These are phyloP conservation scores for Naso thynnoides DNA, from an alignment of 2,797 vertebrate species.

Conservation along the genomic window DNA sequence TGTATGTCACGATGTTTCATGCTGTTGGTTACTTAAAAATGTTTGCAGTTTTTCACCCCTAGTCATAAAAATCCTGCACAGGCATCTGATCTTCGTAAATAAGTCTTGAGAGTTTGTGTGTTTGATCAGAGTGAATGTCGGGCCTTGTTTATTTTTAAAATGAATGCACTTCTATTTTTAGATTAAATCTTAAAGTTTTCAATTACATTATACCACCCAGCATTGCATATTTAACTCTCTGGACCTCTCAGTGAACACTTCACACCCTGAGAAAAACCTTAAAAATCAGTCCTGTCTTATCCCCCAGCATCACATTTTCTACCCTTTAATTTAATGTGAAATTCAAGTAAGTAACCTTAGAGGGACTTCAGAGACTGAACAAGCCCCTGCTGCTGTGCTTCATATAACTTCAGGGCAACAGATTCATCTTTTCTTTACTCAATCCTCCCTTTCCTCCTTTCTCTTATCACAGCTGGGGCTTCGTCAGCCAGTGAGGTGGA, in stretches of 20 bases:
- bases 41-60: conserved; percentile 14
- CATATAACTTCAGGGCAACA: conserved; percentile 30
- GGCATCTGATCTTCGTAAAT: background rate
- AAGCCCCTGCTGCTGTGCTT: conserved; percentile 13
- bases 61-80: background rate
- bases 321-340: conserved; percentile 11
- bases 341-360: background rate
- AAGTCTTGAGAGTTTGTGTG: conserved; percentile 8
- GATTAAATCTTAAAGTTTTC: background rate
- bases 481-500: conserved; percentile 41
- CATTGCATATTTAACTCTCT: background rate
- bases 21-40: conserved; percentile 12
- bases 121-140: background rate
- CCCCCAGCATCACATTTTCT: conserved; percentile 1
- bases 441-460: conserved; percentile 35
- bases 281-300: background rate
- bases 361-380: conserved; percentile 5
- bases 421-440: conserved; percentile 44
- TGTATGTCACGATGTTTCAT: conserved; percentile 3
- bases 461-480: conserved; percentile 54
- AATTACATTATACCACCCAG: background rate
- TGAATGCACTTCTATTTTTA: background rate
- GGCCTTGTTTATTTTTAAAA: background rate
- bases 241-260: background rate
- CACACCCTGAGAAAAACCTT: background rate